Evolutionary conservation across 2,113 vertebrate species (phyloP).

Genomic region (Grammomys dolichurus): DNA sequence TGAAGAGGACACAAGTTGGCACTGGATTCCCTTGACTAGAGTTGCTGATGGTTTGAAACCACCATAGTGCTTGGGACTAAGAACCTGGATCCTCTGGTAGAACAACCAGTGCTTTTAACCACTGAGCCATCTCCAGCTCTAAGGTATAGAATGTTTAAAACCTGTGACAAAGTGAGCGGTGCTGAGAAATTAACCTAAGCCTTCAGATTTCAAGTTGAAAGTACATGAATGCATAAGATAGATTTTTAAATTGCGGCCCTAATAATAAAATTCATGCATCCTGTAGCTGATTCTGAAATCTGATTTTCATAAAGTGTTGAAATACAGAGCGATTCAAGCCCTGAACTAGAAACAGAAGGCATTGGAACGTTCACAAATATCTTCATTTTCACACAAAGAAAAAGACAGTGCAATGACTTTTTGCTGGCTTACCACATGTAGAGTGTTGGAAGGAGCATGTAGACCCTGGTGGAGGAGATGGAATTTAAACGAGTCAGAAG

Average conservation of each 20-base stretch:
- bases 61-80: background rate
- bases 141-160: background rate
- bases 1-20: background rate
- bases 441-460: background rate
- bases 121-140: background rate
- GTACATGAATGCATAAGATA: background rate
- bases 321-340: background rate
- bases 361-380: background rate
- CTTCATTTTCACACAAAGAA: conserved; percentile 14
- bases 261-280: background rate
- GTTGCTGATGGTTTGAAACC: background rate
- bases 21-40: background rate
- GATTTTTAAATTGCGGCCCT: background rate
- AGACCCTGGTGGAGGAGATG: background rate
- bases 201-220: conserved; percentile 55
- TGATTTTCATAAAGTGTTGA: conserved; percentile 24
- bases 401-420: background rate
- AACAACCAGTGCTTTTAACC: background rate
- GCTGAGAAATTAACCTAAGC: background rate
- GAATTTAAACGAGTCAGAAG: background rate
- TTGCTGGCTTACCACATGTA: background rate
- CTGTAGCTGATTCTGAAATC: conserved; percentile 18
- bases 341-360: background rate
- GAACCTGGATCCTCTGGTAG: background rate
- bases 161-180: background rate